Evolutionary conservation across 2,888 invertebrate species (phyloP).

Genomic region (Gymnosoma rotundatum): DNA sequence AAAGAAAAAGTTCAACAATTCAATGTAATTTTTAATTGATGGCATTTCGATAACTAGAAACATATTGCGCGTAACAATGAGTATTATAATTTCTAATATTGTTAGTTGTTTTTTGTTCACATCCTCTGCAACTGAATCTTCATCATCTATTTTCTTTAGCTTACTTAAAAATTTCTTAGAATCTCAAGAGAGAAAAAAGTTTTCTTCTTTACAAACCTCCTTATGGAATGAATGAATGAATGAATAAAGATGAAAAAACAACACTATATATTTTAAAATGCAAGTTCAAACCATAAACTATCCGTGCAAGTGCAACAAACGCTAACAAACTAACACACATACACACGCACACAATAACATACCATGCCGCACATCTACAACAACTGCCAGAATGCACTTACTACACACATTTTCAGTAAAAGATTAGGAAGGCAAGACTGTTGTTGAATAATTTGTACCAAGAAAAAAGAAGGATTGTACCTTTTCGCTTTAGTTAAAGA

Average conservation of each 20-base stretch:
- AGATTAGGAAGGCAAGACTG: neutral
- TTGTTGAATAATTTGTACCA: conserved; percentile 27
- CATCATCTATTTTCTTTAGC: conserved; percentile 42
- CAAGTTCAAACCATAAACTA: conserved; percentile 70
- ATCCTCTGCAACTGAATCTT: conserved; percentile 33
- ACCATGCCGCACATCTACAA: neutral
- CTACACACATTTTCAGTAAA: conserved; percentile 12
- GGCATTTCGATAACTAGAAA: conserved; percentile 64
- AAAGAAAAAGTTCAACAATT: conserved; percentile 32
- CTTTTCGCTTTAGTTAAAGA: no score
- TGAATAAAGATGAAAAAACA: conserved; percentile 11
- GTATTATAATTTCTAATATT: conserved; percentile 63
- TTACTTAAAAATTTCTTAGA: conserved; percentile 50
- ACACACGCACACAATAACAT: conserved; percentile 13
- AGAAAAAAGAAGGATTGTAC: no score
- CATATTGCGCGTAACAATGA: conserved; percentile 69
- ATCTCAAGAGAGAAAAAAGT: conserved; percentile 49
- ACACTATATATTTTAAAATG: conserved; percentile 34
- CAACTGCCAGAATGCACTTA: conserved; percentile 31
- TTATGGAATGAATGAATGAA: conserved; percentile 51
- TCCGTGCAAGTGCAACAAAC: conserved; percentile 47
- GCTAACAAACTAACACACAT: conserved; percentile 6
- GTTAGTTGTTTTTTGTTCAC: conserved; percentile 17
- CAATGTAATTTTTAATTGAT: conserved; percentile 67
- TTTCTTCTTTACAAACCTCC: conserved; percentile 46